Base-by-base conservation (phyloP, 2,888 invertebrate genomes). In the Plebejus melissa region DNA sequence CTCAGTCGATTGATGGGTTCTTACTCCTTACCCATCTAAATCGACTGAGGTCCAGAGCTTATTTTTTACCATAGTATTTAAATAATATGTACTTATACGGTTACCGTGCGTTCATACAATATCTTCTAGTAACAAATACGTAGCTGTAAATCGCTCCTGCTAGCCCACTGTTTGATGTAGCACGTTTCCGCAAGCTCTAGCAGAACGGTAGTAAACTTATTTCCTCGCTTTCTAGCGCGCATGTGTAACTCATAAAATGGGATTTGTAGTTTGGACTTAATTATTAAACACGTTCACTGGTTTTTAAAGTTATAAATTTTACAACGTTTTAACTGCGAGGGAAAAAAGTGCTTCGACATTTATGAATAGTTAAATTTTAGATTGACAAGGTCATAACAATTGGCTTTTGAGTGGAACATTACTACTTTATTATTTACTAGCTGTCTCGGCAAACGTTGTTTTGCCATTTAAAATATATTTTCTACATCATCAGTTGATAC, bases 181-280 rank as follows among this genome's bases (percentile, higher is more conserved):
- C 11, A 78, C 79, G 82, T 85, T 88, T 88, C 89, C 88, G 87
- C 84, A 85, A 82, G 84, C 77, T 74, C 78, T 78, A 77, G 78
- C 79, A 78, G 80, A 80, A 78, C 58, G 76, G 78, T 75, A 76
- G 78, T 79, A 77, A 79, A 78, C 74, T 74, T 70, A 77, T 78
- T 78, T 77, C 77, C 77, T 77, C 78, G 77, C 79, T 78, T 80
- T 83, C 77, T 79, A 71, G 46, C 76, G 36, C 77, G 57, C 76
- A 65, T 69, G 75, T 72, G 74, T 58, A 70, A 60, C 38, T 54
- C 77, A 77, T 76, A 69, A 70, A 76, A 5, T 32, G 57, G 7
- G n/a, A 70, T 75, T 71, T 71, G 57, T 74, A 77, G 72, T 36
- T 69, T 76, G 57, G 58, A 75, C 54, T 72, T 83, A 87, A 85